phyloP scores from a whole-genome alignment of 2,797 vertebrate genomes.

The Otolemur crassicaudatus region DNA sequence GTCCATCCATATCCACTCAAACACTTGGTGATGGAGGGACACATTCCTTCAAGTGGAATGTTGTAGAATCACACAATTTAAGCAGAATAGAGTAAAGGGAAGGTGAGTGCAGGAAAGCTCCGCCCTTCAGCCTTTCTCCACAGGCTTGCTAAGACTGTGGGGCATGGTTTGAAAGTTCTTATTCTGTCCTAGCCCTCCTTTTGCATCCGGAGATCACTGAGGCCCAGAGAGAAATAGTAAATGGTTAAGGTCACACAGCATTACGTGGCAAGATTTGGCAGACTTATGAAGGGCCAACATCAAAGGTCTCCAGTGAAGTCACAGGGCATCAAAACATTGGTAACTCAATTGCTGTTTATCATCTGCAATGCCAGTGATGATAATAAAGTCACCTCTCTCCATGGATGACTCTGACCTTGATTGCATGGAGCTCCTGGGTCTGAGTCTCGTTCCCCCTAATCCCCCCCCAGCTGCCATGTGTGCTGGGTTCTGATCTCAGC shows the following conservation, averaged over 20 bases:
- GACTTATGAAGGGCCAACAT: neutral
- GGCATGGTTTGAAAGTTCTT: neutral
- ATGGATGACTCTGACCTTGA: neutral
- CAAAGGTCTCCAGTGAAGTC: conserved; percentile 26
- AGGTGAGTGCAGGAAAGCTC: neutral
- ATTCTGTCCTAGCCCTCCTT: neutral
- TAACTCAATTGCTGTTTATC: neutral
- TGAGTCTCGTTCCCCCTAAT: neutral
- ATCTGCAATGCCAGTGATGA: neutral
- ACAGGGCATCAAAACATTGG: neutral
- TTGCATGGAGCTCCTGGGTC: neutral
- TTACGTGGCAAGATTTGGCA: neutral
- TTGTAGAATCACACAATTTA: neutral
- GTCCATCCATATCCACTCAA: neutral
- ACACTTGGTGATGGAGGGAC: neutral
- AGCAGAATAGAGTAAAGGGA: neutral
- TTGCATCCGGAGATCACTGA: neutral
- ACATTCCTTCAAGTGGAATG: neutral
- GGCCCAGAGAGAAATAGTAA: neutral
- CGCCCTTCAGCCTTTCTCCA: neutral
- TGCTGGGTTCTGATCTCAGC: neutral
- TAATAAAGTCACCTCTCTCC: conserved; percentile 8
- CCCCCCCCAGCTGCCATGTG: neutral
- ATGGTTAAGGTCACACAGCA: neutral
- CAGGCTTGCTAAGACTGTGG: neutral